Percentiles rank a stretch among this genome's conserved stretches.
Conservation (phyloP, 2,113 vertebrate genomes). For the Sclerurus mexicanus region DNA sequence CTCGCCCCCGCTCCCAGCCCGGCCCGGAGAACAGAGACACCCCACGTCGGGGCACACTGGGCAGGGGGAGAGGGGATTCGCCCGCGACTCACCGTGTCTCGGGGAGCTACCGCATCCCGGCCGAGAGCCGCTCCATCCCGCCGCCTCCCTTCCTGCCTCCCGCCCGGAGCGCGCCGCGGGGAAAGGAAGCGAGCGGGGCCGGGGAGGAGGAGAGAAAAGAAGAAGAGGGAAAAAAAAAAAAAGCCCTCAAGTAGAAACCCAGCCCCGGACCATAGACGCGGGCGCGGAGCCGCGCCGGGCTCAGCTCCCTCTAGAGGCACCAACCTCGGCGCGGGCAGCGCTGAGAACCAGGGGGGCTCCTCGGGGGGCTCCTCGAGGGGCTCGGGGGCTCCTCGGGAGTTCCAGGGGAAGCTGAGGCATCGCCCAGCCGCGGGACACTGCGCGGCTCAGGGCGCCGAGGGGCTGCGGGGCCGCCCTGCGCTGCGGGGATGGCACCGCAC, state of each 20-base stretch:
- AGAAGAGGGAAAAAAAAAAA: neutral
- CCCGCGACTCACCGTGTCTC: neutral
- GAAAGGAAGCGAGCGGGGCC: neutral
- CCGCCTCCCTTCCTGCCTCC: neutral
- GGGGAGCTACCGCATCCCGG: neutral
- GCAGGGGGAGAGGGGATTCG: accelerated
- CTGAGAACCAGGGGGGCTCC: neutral
- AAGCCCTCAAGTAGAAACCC: neutral
- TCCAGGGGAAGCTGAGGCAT: neutral
- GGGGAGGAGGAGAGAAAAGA: neutral
- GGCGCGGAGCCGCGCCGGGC: neutral
- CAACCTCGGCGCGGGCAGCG: neutral
- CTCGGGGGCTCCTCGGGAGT: neutral
- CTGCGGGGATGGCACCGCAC: neutral
- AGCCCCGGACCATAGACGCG: conserved; percentile 23
- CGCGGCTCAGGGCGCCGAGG: neutral
- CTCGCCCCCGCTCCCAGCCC: too few relatives aligned
- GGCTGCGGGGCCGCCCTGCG: neutral
- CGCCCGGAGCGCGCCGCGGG: neutral
- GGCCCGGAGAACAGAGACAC: neutral
- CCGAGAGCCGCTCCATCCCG: neutral
- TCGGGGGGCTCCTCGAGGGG: neutral
- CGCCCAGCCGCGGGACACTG: neutral
- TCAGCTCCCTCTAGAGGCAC: conserved; percentile 56
- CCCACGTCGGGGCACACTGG: neutral